Conservation (phyloP, 2,113 vertebrate species). For the Odontesthes bonariensis region DNA sequence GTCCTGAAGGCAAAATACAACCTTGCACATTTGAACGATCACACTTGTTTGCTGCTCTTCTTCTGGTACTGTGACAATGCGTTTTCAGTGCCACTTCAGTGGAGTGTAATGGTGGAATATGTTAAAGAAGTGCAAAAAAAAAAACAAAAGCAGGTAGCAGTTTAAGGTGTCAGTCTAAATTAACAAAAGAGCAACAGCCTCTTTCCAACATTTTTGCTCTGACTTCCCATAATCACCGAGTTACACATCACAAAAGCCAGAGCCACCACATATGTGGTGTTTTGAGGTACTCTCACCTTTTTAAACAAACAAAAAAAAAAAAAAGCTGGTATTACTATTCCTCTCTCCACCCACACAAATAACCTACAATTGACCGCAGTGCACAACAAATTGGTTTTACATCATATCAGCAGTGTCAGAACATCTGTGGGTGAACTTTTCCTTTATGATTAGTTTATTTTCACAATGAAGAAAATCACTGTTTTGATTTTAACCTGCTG, state of each 20-base stretch:
- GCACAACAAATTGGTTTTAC: slow-evolving; percentile 48
- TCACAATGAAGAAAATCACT: slow-evolving; percentile 22
- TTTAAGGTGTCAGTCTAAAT: background rate
- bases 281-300: slow-evolving; percentile 35
- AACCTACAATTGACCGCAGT: slow-evolving; percentile 32
- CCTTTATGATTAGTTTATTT: slow-evolving; percentile 35
- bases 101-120: slow-evolving; percentile 16
- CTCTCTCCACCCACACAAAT: slow-evolving; percentile 20
- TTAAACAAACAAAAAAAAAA: too few relatives aligned
- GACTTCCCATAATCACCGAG: background rate
- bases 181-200: background rate
- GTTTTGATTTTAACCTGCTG: slow-evolving; percentile 17
- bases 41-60: background rate
- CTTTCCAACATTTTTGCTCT: background rate
- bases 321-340: slow-evolving; percentile 27
- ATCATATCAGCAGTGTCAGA: slow-evolving; percentile 25
- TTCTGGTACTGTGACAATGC: slow-evolving; percentile 13
- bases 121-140: slow-evolving; percentile 21
- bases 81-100: slow-evolving; percentile 20
- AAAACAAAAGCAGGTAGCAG: background rate
- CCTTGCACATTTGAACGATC: background rate
- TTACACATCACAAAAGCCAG: background rate
- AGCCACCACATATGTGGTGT: background rate
- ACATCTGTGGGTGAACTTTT: slow-evolving; percentile 25
- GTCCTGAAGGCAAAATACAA: background rate